These are phyloP conservation scores for Babylonia areolata DNA, from an alignment of 1,140 invertebrate genomes.

Conservation along the genomic window DNA sequence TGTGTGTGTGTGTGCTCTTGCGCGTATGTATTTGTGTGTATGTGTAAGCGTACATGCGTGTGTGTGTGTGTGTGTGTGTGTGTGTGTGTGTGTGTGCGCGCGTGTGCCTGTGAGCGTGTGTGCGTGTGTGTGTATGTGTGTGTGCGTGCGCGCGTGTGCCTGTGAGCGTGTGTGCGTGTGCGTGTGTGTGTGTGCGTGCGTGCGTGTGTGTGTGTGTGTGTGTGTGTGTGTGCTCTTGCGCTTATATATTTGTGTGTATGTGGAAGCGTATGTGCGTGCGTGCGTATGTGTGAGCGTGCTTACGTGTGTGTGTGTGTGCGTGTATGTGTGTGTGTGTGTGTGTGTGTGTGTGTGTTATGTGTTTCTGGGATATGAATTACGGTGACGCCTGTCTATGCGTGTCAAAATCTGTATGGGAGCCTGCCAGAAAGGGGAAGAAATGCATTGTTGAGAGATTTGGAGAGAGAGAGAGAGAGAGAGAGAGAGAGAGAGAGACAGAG, in stretches of 20 bases:
- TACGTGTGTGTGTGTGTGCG: neutral
- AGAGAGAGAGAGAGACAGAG: too few species aligned
- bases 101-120: too few species aligned
- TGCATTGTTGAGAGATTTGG: too few species aligned
- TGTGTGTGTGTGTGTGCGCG: neutral
- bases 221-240: neutral
- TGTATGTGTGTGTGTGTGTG: neutral
- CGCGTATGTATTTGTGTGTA: too few species aligned
- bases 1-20: too few species aligned
- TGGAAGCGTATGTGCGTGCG: neutral
- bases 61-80: neutral
- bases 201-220: neutral
- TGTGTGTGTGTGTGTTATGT: too few species aligned
- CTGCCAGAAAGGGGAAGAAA: too few species aligned
- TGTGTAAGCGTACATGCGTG: too few species aligned
- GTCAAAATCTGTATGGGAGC: too few species aligned
- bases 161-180: neutral
- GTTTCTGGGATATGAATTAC: too few species aligned
- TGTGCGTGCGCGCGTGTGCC: neutral
- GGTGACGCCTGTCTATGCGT: too few species aligned
- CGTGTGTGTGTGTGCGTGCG: slow-evolving; percentile 6
- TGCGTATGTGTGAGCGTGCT: neutral
- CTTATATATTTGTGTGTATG: neutral
- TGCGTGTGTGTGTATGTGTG: neutral
- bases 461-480: too few species aligned